Percentiles rank a stretch among this genome's conserved stretches.
Conservation (phyloP, 2,797 vertebrate species). For the Parauchenoglanis punctatus region DNA sequence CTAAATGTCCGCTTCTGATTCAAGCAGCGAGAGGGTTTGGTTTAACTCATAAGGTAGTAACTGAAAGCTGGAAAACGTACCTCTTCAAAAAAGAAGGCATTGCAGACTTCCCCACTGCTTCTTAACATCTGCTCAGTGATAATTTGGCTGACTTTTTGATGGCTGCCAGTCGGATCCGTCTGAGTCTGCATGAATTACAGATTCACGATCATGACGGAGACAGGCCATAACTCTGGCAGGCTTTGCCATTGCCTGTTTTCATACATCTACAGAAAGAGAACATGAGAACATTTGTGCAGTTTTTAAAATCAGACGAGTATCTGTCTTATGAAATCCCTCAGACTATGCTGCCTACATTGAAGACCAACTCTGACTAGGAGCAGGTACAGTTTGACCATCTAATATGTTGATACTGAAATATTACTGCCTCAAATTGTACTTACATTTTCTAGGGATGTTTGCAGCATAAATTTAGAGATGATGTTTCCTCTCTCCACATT, state of each 20-base stretch:
- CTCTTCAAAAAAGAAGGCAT: constrained; percentile 75
- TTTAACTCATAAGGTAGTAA: neutral
- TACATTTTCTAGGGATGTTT: constrained; percentile 66
- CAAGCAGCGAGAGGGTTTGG: neutral
- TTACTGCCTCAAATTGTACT: neutral
- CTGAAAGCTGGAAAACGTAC: constrained; percentile 44
- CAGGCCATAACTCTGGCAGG: constrained; percentile 69
- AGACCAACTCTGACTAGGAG: neutral
- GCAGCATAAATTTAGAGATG: constrained; percentile 67
- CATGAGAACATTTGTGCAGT: neutral
- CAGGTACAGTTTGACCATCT: neutral
- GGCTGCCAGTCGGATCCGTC: constrained; percentile 44
- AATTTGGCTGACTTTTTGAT: constrained; percentile 45
- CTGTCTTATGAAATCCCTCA: neutral
- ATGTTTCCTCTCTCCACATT: constrained; percentile 57
- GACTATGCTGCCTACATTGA: neutral
- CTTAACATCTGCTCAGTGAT: constrained; percentile 24
- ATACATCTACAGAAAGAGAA: constrained; percentile 60
- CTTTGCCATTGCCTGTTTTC: constrained; percentile 63
- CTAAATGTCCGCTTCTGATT: too few species aligned
- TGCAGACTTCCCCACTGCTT: constrained; percentile 70
- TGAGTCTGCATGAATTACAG: constrained; percentile 60
- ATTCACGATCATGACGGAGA: constrained; percentile 68
- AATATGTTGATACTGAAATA: neutral
- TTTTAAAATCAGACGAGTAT: neutral